phyloP scores from a whole-genome alignment of 2,113 vertebrate species.

The Proterorhinus semilunaris region DNA sequence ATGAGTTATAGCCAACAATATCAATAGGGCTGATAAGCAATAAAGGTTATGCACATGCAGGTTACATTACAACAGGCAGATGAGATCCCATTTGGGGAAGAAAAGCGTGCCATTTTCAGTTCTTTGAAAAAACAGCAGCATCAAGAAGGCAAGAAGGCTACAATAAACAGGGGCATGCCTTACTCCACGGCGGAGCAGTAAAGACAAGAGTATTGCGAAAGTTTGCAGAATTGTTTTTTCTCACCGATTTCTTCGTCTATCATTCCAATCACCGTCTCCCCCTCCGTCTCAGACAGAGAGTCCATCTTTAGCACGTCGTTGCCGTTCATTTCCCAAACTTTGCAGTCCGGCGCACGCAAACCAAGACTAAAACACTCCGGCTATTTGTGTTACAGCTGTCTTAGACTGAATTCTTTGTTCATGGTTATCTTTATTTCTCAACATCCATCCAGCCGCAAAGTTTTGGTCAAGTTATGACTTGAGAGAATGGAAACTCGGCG shows the following conservation, averaged over 20 bases:
- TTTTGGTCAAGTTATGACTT: constrained; percentile 42
- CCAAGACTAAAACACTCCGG: background rate
- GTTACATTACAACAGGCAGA: too few relatives aligned
- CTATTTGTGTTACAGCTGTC: background rate
- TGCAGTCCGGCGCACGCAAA: background rate
- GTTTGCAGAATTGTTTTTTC: constrained; percentile 5
- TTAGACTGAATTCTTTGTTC: background rate
- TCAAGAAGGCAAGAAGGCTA: background rate
- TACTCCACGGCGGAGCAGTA: background rate
- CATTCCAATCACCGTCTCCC: constrained; percentile 27
- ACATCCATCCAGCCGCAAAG: background rate
- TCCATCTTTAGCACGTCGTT: constrained; percentile 65
- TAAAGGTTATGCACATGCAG: too few relatives aligned
- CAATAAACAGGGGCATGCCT: background rate
- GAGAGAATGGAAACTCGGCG: constrained; percentile 20
- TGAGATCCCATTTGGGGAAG: too few relatives aligned
- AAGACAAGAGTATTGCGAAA: constrained; percentile 12
- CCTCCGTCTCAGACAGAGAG: constrained; percentile 40
- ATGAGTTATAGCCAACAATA: too few relatives aligned
- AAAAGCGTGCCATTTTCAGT: too few relatives aligned
- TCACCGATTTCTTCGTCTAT: constrained; percentile 61
- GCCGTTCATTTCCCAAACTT: constrained; percentile 38
- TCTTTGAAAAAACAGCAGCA: background rate
- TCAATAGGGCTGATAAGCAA: too few relatives aligned
- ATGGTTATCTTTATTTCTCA: constrained; percentile 25